phyloP scores from a whole-genome alignment of 2,113 vertebrate species.

The Cavia aperea region DNA sequence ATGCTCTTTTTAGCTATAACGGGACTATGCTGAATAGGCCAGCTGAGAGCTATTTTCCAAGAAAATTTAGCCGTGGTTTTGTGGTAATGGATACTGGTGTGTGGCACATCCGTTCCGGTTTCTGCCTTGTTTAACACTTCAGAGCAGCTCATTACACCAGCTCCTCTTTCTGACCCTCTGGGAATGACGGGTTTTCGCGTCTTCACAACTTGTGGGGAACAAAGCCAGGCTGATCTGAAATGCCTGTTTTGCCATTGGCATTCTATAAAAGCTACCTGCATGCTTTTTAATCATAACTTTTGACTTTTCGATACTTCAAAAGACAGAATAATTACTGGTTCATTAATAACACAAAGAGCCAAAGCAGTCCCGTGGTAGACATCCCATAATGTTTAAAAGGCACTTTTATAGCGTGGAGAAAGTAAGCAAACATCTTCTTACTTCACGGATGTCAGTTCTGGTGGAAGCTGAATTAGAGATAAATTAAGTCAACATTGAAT shows the following conservation, averaged over 20 bases:
- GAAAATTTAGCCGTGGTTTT: slow-evolving; percentile 64
- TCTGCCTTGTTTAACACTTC: slow-evolving; percentile 71
- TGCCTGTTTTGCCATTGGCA: slow-evolving; percentile 25
- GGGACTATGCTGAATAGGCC: slow-evolving; percentile 50
- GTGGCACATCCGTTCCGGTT: slow-evolving; percentile 71
- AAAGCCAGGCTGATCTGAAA: slow-evolving; percentile 28
- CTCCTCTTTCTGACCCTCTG: slow-evolving; percentile 39
- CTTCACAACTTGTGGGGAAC: slow-evolving; percentile 20
- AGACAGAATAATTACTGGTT: not conserved
- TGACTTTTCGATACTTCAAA: slow-evolving; percentile 10
- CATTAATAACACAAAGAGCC: not conserved
- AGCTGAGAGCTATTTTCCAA: slow-evolving; percentile 59
- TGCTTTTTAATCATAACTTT: not conserved
- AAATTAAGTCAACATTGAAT: not conserved
- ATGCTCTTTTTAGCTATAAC: slow-evolving; percentile 50
- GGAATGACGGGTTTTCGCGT: slow-evolving; percentile 7
- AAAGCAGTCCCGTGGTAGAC: not conserved
- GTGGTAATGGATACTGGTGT: slow-evolving; percentile 66
- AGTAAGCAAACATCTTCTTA: not conserved
- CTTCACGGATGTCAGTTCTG: not conserved
- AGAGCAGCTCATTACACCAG: slow-evolving; percentile 45
- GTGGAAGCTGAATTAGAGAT: not conserved
- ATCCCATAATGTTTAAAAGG: not conserved
- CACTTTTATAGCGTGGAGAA: slow-evolving; percentile 19
- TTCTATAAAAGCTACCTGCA: not conserved